Evolutionary conservation across 2,888 invertebrate genomes (phyloP), one percentile per base, ranked within the genome.

Genomic region (Tiliacea aurago): DNA sequence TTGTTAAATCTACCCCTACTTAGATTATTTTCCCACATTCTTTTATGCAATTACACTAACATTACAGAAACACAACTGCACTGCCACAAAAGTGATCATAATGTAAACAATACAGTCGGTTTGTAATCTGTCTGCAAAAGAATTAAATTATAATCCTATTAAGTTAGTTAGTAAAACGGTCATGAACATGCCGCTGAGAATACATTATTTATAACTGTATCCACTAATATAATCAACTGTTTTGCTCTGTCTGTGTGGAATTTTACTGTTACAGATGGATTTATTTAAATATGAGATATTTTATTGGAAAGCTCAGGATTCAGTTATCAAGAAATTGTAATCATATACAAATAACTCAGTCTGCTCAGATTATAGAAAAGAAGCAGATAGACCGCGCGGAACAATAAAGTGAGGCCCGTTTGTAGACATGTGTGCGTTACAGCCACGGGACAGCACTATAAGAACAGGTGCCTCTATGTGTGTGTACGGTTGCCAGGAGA

Each of bases 151-250:
- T 71, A 77, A 73, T 77, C 58, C 70, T 66, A 77, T 73, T 83
- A 80, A 41, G 68, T 64, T 69, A 69, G n/a, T 83, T 83, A 63
- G 71, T 78, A 83, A 74, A 73, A 80, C 65, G 74, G 61, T 84
- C 84, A 84, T 70, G 70, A 51, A 2, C 51, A 0, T 10, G 13
- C 65, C 0, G 33, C 59, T 18, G 28, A 41, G 78, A 63, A 83
- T 83, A 81, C 72, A 81, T 81, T 78, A 84, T 83, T 61, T 74
- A 68, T 81, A 84, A 73, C 81, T 59, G 81, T 83, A 69, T 47
- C 23, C 4, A 68, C 64, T 65, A 67, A 76, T 76, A 43, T 72
- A 80, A 66, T 68, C 66, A 76, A 81, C 59, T 65, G 67, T 56
- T 67, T 70, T 20, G 56, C 43, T 78, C 18, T 0, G 13, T 67